Percentiles rank a stretch among this genome's conserved stretches.
phyloP scores from a whole-genome alignment of 1,140 invertebrate species.

The Popillia japonica region DNA sequence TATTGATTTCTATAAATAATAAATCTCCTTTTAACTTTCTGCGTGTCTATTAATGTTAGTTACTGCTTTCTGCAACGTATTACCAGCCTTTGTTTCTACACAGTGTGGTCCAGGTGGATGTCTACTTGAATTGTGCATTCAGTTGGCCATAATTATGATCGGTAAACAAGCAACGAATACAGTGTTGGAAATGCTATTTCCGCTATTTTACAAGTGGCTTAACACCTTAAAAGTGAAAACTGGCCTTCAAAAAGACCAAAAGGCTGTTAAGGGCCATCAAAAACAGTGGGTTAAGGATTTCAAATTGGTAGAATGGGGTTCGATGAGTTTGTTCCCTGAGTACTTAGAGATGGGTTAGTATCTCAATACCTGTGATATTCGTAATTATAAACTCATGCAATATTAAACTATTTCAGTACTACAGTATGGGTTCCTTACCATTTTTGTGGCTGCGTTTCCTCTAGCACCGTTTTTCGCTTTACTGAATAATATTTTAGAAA shows the following conservation, averaged over 20 bases:
- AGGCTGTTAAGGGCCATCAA: slow-evolving; percentile 47
- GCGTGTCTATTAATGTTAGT: too few relatives aligned
- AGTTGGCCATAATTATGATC: slow-evolving; percentile 94
- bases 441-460: slow-evolving; percentile 91
- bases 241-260: slow-evolving; percentile 57
- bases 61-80: too few relatives aligned
- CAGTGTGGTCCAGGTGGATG: slow-evolving; percentile 88
- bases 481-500: slow-evolving; percentile 89
- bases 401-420: slow-evolving; percentile 67
- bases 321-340: slow-evolving; percentile 93
- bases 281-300: slow-evolving; percentile 92
- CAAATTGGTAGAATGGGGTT: slow-evolving; percentile 87
- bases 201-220: slow-evolving; percentile 77
- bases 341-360: slow-evolving; percentile 94
- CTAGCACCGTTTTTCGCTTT: slow-evolving; percentile 88
- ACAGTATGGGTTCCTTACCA: slow-evolving; percentile 90
- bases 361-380: background rate
- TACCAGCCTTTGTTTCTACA: background rate
- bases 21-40: too few relatives aligned
- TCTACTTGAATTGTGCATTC: slow-evolving; percentile 90
- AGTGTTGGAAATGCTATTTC: slow-evolving; percentile 80
- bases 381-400: too few relatives aligned
- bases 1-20: too few relatives aligned
- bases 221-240: slow-evolving; percentile 71
- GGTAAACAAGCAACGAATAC: slow-evolving; percentile 96